Evolutionary conservation across 2,113 vertebrate genomes (phyloP), one percentile per base, ranked within the genome.

Genomic region (Elachura formosa): DNA sequence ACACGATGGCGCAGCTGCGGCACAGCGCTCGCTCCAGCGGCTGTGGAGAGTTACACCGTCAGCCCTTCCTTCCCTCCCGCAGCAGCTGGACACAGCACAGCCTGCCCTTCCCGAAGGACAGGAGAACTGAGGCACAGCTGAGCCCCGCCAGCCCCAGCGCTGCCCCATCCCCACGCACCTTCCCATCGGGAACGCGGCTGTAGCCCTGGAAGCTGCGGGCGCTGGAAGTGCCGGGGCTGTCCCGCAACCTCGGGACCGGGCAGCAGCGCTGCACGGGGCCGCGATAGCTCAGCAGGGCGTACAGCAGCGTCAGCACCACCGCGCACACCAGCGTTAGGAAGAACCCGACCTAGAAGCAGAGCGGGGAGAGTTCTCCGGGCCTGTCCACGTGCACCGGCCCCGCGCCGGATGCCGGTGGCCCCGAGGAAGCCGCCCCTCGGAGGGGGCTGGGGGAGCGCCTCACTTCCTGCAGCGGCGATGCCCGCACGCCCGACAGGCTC

Each of bases 1-100:
- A 99, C 34, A 99, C 98, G 33, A 99, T 8, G 12, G 99, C 98
- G 33, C 99, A 99, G 72, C 76, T 97, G 73, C 16, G 97, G 86
- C 98, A 99, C 5, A 88, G 93, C 14, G 81, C 81, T 71, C 97
- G 93, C 82, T 95, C 80, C 88, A 98, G 92, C 0, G 96, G 96
- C 98, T 98, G 78, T 3, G 28, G 83, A 45, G 56, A 71, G 22
- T 94, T 0, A 12, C 23, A 8, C 16, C 0, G 0, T 96, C 4
- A 16, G 58, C 12, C 54, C 16, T 45, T 40, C 34, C 6, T 51
- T 24, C 34, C 69, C 46, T 75, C n/a, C 71, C 3, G 1, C 72
- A 34, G 66, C 34, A 1, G 46, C 75, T 1, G 5, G 56, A 75
- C 7, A 4, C 76, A 19, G 18, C 9, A 3, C 49, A 69, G 43